Conservation (phyloP, 2,113 vertebrate genomes). For the Chaetops frenatus region DNA sequence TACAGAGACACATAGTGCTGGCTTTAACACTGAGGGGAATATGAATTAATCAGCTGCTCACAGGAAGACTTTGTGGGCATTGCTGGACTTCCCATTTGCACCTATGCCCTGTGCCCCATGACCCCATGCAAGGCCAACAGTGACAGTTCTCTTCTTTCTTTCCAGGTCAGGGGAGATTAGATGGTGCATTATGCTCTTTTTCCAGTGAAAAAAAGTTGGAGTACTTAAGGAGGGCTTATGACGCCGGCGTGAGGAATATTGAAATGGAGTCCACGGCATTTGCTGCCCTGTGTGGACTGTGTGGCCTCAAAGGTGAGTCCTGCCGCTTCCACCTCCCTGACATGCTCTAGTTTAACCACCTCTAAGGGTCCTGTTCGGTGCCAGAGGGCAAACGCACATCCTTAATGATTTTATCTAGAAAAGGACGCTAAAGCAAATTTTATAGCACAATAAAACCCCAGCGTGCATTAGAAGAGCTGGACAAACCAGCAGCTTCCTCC, state of each 20-base stretch:
- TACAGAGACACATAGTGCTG: accelerated
- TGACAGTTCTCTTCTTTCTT: not conserved
- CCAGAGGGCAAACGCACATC: not conserved
- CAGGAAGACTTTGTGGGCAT: not conserved
- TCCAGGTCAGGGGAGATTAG: constrained; percentile 81
- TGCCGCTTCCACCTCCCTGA: not conserved
- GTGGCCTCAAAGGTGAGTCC: constrained; percentile 81
- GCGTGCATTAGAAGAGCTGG: not conserved
- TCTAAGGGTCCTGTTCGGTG: accelerated
- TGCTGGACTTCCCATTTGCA: not conserved
- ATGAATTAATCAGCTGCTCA: not conserved
- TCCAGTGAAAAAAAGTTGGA: constrained; percentile 82
- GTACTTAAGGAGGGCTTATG: constrained; percentile 80
- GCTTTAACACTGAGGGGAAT: too few relatives aligned
- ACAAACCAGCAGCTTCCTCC: not conserved
- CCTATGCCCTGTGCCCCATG: not conserved
- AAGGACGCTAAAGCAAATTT: not conserved
- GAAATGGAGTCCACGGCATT: constrained; percentile 88
- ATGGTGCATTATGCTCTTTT: constrained; percentile 84
- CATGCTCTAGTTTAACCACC: accelerated
- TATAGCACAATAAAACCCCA: not conserved
- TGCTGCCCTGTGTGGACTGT: constrained; percentile 82
- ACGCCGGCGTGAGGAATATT: constrained; percentile 78
- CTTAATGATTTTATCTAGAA: not conserved
- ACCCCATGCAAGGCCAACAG: not conserved